These are phyloP conservation scores for Drosophila santomea DNA, from an alignment of 1,140 invertebrate genomes.

Conservation along the genomic window DNA sequence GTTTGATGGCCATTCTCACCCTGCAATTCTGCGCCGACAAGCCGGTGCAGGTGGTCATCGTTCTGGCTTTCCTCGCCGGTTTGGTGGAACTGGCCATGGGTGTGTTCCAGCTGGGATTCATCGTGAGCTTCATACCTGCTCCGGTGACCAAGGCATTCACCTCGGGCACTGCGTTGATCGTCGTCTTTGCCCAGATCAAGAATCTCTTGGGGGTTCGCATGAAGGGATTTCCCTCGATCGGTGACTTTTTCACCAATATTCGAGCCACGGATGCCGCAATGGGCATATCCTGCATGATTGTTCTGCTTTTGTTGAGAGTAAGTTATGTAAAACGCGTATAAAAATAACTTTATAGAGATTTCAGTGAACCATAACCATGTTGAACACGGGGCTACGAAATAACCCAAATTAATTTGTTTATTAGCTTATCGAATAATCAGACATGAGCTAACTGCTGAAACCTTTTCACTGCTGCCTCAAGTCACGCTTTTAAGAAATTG, in stretches of 20 bases:
- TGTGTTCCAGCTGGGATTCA: slow-evolving; percentile 87
- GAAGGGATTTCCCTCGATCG: slow-evolving; percentile 90
- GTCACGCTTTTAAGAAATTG: too few relatives aligned
- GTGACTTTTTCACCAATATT: slow-evolving; percentile 87
- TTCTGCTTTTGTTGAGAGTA: slow-evolving; percentile 90
- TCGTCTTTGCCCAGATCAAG: slow-evolving; percentile 95
- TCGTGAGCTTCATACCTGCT: slow-evolving; percentile 97
- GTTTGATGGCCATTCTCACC: slow-evolving; percentile 91
- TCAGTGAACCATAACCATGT: too few relatives aligned
- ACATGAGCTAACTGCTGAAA: too few relatives aligned
- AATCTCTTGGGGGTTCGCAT: slow-evolving; percentile 91
- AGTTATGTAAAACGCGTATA: slow-evolving; percentile 61
- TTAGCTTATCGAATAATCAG: too few relatives aligned
- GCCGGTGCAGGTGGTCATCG: slow-evolving; percentile 90
- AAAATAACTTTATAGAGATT: not conserved
- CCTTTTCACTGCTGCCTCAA: too few relatives aligned
- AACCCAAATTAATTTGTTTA: too few relatives aligned
- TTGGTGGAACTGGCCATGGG: slow-evolving; percentile 92
- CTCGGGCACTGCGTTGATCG: slow-evolving; percentile 96
- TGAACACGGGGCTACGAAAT: too few relatives aligned
- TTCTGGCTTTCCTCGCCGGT: slow-evolving; percentile 92
- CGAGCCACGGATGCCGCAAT: slow-evolving; percentile 88
- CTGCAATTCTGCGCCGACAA: slow-evolving; percentile 90
- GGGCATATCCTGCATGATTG: slow-evolving; percentile 89
- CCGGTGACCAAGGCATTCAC: slow-evolving; percentile 97